Evolutionary conservation across 53 echinoderm and acorn worm species (phyloP), one percentile per base, ranked within the genome.

Genomic region (Patiria pectinifera): DNA sequence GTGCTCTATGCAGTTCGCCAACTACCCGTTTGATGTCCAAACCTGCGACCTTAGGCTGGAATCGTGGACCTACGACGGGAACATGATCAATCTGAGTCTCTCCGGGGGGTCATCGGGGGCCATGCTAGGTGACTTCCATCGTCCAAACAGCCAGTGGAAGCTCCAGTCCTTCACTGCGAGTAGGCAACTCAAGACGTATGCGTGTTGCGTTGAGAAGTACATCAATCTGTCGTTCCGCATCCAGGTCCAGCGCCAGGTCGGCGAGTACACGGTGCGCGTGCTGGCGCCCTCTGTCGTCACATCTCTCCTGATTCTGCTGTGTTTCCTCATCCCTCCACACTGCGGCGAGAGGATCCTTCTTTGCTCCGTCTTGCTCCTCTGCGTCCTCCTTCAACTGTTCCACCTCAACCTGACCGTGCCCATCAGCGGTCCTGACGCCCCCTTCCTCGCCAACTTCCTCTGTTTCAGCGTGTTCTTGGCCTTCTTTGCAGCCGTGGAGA

Each of bases 391-490:
- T 9, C 87, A 87, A 76, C 35, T 35, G 35, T 35, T 35, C 35
- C 35, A 35, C 35, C 35, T 35, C 35, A 35, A 35, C 35, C 35
- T 74, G 4, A 74, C 87, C 76, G 87, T 87, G 58, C 87, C 87
- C 75, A 23, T 87, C 72, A 11, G n/a, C 16, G 87, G 76, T 14
- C 18, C 59, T 14, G 87, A 47, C 25, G 24, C 76, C 11, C 87
- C 87, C 48, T 87, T 24, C 59, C 58, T 87, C 58, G 49, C 48
- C 76, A 22, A 35, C 53, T 87, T 87, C 58, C 76, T 87, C 87
- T 87, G 87, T 24, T 87, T 87, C 25, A 76, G 87, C 26, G 87
- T 87, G 21, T 87, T 87, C 35, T 35, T 35, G 35, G 35, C 35
- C 35, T 35, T 35, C 1, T 35, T 35, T 35, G 35, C 35, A 35